Percentiles rank a stretch among this genome's conserved stretches.
These are phyloP conservation scores for Dromiciops gliroides DNA, from an alignment of 2,113 vertebrate genomes.

Conservation along the genomic window DNA sequence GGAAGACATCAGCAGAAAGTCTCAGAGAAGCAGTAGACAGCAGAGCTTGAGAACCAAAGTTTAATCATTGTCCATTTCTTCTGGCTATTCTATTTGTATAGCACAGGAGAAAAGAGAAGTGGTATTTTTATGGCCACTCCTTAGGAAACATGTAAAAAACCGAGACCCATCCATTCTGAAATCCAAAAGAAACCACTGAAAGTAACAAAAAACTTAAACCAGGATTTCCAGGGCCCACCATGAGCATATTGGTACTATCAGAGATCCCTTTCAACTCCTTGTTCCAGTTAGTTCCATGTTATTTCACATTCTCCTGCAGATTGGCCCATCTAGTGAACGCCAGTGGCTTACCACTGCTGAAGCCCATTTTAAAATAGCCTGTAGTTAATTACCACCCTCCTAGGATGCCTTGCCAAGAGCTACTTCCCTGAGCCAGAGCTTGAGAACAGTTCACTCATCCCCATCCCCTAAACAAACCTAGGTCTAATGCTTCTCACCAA, in stretches of 20 bases:
- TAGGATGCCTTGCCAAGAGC: neutral
- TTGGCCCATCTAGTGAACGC: neutral
- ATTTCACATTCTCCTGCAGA: neutral
- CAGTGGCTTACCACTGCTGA: neutral
- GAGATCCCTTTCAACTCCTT: slow-evolving; percentile 68
- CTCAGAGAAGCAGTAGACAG: neutral
- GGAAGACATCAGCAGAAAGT: neutral
- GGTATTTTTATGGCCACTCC: neutral
- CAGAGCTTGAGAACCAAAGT: neutral
- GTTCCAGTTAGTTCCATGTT: slow-evolving; percentile 50
- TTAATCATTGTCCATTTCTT: neutral
- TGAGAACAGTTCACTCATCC: neutral
- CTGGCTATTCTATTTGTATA: neutral
- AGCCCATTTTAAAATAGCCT: slow-evolving; percentile 2
- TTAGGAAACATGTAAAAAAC: neutral
- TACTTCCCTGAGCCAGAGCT: neutral
- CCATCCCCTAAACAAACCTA: neutral
- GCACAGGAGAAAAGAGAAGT: neutral
- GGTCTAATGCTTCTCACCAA: neutral
- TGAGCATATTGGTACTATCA: slow-evolving; percentile 29
- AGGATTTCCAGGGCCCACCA: neutral
- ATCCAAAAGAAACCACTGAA: neutral
- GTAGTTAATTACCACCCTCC: neutral
- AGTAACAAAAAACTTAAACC: neutral
- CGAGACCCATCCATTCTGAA: neutral